Evolutionary conservation across 2,888 invertebrate species (phyloP).

Genomic region (Mycalesis mineus): DNA sequence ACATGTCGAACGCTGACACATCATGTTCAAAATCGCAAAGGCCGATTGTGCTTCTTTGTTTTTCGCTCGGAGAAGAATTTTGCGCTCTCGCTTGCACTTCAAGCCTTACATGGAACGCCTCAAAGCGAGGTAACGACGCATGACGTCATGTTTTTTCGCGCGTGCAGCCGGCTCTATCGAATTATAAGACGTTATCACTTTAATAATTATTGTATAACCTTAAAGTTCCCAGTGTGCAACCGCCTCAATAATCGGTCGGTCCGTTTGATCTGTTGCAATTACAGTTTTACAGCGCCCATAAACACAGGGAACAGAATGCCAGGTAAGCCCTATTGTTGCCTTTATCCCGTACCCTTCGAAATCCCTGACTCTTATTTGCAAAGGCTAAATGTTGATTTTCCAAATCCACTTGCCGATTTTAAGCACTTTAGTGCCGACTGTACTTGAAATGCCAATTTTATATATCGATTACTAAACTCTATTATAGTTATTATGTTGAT

Average conservation of each 20-base stretch:
- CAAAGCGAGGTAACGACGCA: too few species aligned
- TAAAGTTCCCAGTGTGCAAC: slow-evolving; percentile 17
- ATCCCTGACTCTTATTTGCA: slow-evolving; percentile 3
- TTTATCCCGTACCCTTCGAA: slow-evolving; percentile 25
- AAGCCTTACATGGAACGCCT: too few species aligned
- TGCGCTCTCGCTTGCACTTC: too few species aligned
- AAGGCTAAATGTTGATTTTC: slow-evolving; percentile 5
- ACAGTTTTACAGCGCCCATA: slow-evolving; percentile 69
- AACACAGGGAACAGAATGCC: slow-evolving; percentile 59
- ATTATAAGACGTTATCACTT: too few species aligned
- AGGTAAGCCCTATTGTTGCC: slow-evolving; percentile 64
- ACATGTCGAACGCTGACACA: too few species aligned
- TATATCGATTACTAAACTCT: neutral
- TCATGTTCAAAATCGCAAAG: too few species aligned
- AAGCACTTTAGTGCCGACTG: neutral
- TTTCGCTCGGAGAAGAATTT: too few species aligned
- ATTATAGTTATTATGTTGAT: neutral
- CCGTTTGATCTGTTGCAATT: slow-evolving; percentile 70
- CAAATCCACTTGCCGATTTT: neutral
- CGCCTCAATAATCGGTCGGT: slow-evolving; percentile 43
- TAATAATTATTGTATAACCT: neutral
- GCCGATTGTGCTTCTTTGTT: too few species aligned
- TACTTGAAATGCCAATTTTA: neutral
- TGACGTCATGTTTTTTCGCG: too few species aligned
- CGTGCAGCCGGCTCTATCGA: too few species aligned